Evolutionary conservation across 2,113 vertebrate genomes (phyloP).

Genomic region (Gallinago media): DNA sequence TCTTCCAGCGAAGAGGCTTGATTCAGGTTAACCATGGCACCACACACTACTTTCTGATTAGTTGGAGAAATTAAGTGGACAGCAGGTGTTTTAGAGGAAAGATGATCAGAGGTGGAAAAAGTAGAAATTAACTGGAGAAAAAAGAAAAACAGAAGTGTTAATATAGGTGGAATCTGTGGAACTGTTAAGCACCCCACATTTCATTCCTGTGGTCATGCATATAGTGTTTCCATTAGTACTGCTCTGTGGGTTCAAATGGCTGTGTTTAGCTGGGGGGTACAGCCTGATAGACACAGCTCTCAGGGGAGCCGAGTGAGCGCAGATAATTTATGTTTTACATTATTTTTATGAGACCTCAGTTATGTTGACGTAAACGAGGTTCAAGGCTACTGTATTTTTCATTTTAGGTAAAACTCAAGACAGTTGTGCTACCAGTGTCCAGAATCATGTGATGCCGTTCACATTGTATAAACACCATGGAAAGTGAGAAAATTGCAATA

Average conservation of each 20-base stretch:
- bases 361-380: background rate
- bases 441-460: background rate
- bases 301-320: background rate
- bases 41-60: slow-evolving; percentile 72
- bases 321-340: background rate
- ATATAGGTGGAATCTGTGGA: slow-evolving; percentile 32
- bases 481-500: background rate
- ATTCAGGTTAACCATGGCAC: slow-evolving; percentile 45
- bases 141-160: slow-evolving; percentile 76
- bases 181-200: slow-evolving; percentile 15
- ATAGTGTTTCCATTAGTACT: background rate
- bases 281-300: background rate
- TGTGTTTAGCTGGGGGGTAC: background rate
- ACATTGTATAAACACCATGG: background rate
- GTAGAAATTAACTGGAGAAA: slow-evolving; percentile 78
- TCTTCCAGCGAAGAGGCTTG: slow-evolving; percentile 74
- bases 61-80: slow-evolving; percentile 77
- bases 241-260: background rate
- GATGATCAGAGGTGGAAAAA: slow-evolving; percentile 78
- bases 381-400: background rate
- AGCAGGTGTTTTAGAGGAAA: slow-evolving; percentile 78
- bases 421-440: background rate
- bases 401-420: background rate
- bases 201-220: background rate
- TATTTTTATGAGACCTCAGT: background rate